phyloP scores from a whole-genome alignment of 2,888 invertebrate species.

The Mythimna vitellina region DNA sequence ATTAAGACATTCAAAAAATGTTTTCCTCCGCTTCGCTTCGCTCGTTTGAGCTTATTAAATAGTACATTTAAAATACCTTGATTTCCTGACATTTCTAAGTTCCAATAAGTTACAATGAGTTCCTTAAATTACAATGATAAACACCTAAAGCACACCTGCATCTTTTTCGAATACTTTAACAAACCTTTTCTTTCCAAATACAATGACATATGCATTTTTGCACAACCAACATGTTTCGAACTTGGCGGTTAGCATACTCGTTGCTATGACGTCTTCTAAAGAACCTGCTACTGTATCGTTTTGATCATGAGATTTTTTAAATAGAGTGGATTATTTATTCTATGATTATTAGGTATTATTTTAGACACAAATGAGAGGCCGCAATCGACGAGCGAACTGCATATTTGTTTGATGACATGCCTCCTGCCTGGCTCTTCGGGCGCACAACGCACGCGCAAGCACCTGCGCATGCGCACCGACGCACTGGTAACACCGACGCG shows the following conservation, averaged over 20 bases:
- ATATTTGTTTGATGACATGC: neutral
- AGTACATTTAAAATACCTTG: conserved; percentile 21
- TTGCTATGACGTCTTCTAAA: conserved; percentile 12
- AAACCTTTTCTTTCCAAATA: conserved; percentile 3
- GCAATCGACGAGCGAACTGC: conserved; percentile 7
- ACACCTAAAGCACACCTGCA: neutral
- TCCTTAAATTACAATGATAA: conserved; percentile 21
- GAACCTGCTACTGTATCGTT: conserved; percentile 1
- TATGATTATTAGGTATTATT: conserved; percentile 18
- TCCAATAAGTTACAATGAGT: too few relatives aligned
- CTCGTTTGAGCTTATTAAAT: neutral
- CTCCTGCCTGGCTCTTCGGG: neutral
- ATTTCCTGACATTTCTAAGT: conserved; percentile 18
- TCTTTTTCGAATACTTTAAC: neutral
- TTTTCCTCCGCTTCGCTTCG: too few relatives aligned
- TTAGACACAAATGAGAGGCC: conserved; percentile 27
- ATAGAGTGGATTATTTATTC: conserved; percentile 3
- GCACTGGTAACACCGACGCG: neutral
- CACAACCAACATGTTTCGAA: conserved; percentile 1
- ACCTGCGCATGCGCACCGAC: neutral
- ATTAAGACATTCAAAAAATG: conserved; percentile 20
- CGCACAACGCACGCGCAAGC: neutral
- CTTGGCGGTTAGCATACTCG: neutral
- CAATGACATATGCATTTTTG: neutral
- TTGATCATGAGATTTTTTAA: neutral